Conservation (phyloP, 2,888 invertebrate genomes). For the Craniophora ligustri region DNA sequence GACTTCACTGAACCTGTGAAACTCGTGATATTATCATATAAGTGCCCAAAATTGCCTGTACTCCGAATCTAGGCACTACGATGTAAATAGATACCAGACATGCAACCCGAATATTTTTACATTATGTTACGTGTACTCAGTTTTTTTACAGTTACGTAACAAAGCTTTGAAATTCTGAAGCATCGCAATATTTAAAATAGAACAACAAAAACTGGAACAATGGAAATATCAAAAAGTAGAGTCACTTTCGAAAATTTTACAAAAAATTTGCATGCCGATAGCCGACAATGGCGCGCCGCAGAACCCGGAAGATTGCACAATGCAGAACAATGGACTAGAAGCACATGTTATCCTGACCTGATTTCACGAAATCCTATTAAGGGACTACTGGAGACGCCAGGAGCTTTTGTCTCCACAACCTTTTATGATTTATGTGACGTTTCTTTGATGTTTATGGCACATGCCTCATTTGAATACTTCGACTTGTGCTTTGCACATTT, state of each 20-base stretch:
- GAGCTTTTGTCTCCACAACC: conserved; percentile 76
- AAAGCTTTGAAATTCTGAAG: conserved; percentile 12
- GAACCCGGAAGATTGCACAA: conserved; percentile 87
- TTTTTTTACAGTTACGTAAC: conserved; percentile 15
- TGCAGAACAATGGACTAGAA: conserved; percentile 70
- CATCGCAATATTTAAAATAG: conserved; percentile 42
- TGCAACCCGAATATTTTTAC: conserved; percentile 44
- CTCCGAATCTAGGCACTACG: conserved; percentile 39
- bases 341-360: conserved; percentile 88
- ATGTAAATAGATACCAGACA: conserved; percentile 50
- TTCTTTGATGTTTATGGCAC: conserved; percentile 85
- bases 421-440: conserved; percentile 86
- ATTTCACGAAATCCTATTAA: conserved; percentile 77
- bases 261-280: conserved; percentile 83
- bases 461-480: conserved; percentile 85
- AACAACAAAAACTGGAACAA: conserved; percentile 63
- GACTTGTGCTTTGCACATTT: conserved; percentile 86
- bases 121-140: neutral
- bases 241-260: conserved; percentile 53
- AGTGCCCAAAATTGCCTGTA: conserved; percentile 51
- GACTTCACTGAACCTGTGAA: conserved; percentile 45
- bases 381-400: conserved; percentile 73
- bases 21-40: conserved; percentile 52
- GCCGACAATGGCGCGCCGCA: conserved; percentile 68
- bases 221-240: conserved; percentile 56